phyloP scores from a whole-genome alignment of 2,113 vertebrate species.

The Paraplagusia blochii region DNA sequence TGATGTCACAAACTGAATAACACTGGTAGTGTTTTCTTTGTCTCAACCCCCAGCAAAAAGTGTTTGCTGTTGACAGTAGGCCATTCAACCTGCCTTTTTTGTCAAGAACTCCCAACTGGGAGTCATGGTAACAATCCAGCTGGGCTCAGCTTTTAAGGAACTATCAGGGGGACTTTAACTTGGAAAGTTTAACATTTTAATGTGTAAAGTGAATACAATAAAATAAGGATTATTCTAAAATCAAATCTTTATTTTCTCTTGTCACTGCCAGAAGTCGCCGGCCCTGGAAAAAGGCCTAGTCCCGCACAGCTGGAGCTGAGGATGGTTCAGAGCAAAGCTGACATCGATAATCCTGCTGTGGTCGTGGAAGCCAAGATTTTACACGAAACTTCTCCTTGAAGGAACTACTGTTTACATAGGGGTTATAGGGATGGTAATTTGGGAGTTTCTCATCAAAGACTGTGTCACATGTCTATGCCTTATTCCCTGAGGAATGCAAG shows the following conservation, averaged over 20 bases:
- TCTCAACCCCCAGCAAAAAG: no score
- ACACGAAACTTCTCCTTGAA: slow-evolving; percentile 65
- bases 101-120: no score
- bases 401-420: slow-evolving; percentile 20
- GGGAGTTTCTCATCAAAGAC: slow-evolving; percentile 69
- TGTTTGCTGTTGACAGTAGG: no score
- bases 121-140: no score
- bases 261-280: slow-evolving; percentile 78
- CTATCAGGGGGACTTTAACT: no score
- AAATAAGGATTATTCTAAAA: no score
- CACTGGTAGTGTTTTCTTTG: no score
- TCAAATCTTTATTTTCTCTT: neutral
- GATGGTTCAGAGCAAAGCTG: slow-evolving; percentile 95
- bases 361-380: slow-evolving; percentile 82
- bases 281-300: slow-evolving; percentile 83
- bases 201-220: no score
- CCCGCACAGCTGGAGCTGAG: slow-evolving; percentile 90
- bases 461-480: slow-evolving; percentile 77
- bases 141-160: no score
- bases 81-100: no score
- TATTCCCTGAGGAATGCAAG: slow-evolving; percentile 70
- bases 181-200: no score
- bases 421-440: slow-evolving; percentile 11
- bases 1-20: no score
- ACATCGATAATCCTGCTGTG: slow-evolving; percentile 91